These are phyloP conservation scores for Rhinolophus ferrumequinum DNA, from an alignment of 2,113 vertebrate genomes.

Conservation along the genomic window DNA sequence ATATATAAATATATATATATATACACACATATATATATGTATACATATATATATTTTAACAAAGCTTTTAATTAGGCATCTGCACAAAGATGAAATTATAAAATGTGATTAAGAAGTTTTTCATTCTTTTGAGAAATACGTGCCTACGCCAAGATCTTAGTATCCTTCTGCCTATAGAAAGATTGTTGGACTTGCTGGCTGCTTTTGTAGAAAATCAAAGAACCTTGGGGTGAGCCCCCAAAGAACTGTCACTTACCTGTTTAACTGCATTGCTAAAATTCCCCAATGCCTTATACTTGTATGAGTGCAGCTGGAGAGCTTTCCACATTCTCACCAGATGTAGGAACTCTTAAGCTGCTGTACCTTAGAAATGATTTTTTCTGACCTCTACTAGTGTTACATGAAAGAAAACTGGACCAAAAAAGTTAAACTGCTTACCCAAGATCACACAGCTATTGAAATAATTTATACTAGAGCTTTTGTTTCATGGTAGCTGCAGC, in stretches of 20 bases:
- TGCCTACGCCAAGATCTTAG: neutral
- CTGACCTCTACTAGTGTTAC: neutral
- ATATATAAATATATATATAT: too few relatives aligned
- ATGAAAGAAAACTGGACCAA: neutral
- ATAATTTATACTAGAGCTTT: neutral
- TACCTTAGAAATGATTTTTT: neutral
- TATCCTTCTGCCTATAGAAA: neutral
- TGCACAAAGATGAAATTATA: conserved; percentile 68
- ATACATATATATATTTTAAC: conserved; percentile 38
- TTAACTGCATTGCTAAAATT: neutral
- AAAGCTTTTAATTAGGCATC: conserved; percentile 81
- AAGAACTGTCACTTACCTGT: neutral
- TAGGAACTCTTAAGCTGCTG: neutral
- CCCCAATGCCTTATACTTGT: fast-evolving
- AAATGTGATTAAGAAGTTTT: conserved; percentile 50
- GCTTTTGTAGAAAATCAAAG: neutral
- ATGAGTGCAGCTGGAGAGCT: neutral
- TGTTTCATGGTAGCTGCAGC: neutral
- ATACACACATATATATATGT: too few relatives aligned
- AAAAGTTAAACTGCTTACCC: neutral
- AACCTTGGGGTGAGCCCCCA: neutral
- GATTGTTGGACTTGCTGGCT: neutral
- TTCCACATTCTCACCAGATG: neutral
- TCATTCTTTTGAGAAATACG: conserved; percentile 34
- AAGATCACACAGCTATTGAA: neutral